Evolutionary conservation across 1,140 invertebrate genomes (phyloP).

Genomic region (Plodia interpunctella): DNA sequence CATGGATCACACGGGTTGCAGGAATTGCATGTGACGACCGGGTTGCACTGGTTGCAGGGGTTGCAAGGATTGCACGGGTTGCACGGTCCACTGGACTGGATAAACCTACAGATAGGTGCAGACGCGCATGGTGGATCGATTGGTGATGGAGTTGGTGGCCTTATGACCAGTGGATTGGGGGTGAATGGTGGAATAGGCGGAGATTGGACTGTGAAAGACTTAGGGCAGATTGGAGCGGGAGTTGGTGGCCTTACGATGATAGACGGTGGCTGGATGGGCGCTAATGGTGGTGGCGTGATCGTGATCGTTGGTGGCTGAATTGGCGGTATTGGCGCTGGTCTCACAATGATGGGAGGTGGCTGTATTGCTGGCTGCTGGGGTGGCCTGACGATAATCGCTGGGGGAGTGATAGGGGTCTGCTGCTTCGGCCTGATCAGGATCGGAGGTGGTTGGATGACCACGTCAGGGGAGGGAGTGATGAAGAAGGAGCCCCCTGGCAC

Average conservation of each 20-base stretch:
- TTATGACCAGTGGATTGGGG: conserved; percentile 37
- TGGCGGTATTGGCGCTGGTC: conserved; percentile 29
- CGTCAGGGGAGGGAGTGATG: conserved; percentile 35
- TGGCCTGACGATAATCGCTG: conserved; percentile 37
- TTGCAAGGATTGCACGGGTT: conserved; percentile 18
- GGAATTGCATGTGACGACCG: conserved; percentile 17
- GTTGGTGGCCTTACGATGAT: conserved; percentile 37
- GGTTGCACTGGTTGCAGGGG: conserved; percentile 2
- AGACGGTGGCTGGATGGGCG: conserved; percentile 35
- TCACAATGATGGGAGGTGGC: conserved; percentile 37
- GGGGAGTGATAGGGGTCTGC: conserved; percentile 36
- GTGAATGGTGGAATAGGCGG: conserved; percentile 28
- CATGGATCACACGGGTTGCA: conserved; percentile 13
- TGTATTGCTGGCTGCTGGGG: conserved; percentile 30
- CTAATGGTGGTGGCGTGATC: conserved; percentile 31
- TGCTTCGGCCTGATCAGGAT: conserved; percentile 42
- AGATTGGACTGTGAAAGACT: conserved; percentile 15
- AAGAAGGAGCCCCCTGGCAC: conserved; percentile 48
- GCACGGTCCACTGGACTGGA: neutral
- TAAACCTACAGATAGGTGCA: conserved; percentile 3
- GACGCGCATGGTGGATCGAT: conserved; percentile 37
- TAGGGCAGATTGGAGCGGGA: conserved; percentile 38
- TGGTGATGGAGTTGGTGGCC: conserved; percentile 27
- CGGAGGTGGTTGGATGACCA: conserved; percentile 48
- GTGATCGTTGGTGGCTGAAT: conserved; percentile 42